Percentiles rank a stretch among this genome's conserved stretches.
These are phyloP conservation scores for Biston betularia DNA, from an alignment of 2,888 invertebrate species.

Conservation along the genomic window DNA sequence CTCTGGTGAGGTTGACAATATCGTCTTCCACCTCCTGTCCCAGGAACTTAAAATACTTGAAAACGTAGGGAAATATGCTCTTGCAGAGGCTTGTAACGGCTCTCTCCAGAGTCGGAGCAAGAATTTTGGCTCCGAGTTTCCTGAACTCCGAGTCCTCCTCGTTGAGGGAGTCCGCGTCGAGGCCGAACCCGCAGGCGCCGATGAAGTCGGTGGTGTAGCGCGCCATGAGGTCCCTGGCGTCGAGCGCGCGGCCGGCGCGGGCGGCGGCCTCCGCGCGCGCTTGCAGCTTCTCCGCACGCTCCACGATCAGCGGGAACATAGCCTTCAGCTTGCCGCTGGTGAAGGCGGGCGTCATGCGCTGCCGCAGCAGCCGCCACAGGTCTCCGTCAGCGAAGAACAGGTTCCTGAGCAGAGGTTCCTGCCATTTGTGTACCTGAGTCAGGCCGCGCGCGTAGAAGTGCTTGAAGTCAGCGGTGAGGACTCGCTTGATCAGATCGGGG, in stretches of 20 bases:
- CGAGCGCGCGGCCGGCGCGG: slow-evolving; percentile 50
- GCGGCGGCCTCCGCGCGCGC: slow-evolving; percentile 47
- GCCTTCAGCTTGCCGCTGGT: slow-evolving; percentile 66
- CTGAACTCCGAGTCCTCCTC: slow-evolving; percentile 65
- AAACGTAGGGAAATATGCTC: slow-evolving; percentile 58
- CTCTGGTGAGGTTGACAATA: slow-evolving; percentile 50
- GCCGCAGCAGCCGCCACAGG: slow-evolving; percentile 65
- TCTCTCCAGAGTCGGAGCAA: slow-evolving; percentile 47
- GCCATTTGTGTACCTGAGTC: slow-evolving; percentile 47
- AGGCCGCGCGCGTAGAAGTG: slow-evolving; percentile 65
- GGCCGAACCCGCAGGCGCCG: slow-evolving; percentile 70
- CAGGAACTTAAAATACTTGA: slow-evolving; percentile 56
- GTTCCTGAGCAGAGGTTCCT: slow-evolving; percentile 65
- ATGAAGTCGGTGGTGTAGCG: slow-evolving; percentile 73
- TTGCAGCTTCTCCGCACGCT: slow-evolving; percentile 64
- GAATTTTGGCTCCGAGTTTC: slow-evolving; percentile 61
- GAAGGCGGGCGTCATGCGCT: slow-evolving; percentile 69
- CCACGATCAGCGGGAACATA: slow-evolving; percentile 69
- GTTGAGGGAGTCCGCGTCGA: slow-evolving; percentile 64
- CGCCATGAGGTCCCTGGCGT: slow-evolving; percentile 71
- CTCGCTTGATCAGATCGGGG: slow-evolving; percentile 61
- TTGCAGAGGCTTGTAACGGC: slow-evolving; percentile 53
- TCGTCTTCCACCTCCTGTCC: slow-evolving; percentile 61
- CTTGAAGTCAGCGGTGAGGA: slow-evolving; percentile 63
- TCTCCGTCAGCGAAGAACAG: slow-evolving; percentile 69